phyloP scores from a whole-genome alignment of 2,797 vertebrate genomes.

The Hirundo rustica region DNA sequence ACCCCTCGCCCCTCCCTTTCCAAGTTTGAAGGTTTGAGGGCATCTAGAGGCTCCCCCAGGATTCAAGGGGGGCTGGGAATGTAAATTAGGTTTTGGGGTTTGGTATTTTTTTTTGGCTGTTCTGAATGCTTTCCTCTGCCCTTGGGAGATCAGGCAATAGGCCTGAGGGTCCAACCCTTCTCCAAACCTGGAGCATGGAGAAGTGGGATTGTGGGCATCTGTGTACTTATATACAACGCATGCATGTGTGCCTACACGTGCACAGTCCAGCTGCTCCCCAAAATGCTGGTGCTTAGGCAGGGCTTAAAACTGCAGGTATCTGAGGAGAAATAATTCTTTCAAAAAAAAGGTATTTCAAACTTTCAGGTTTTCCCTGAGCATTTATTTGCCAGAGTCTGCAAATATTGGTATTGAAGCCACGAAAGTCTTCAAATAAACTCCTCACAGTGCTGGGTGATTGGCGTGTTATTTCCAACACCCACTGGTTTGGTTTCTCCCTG shows the following conservation, averaged over 20 bases:
- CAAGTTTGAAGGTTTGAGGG: background rate
- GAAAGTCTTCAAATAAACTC: background rate
- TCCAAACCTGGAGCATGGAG: background rate
- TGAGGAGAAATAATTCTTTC: background rate
- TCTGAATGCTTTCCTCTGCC: background rate
- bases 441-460: background rate
- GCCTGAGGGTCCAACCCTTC: background rate
- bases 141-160: background rate
- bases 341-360: background rate
- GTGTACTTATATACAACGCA: fast-evolving
- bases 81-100: background rate
- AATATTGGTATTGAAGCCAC: background rate
- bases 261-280: background rate
- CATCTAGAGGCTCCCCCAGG: background rate
- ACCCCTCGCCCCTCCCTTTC: background rate
- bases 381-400: conserved; percentile 17
- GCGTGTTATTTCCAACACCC: background rate
- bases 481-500: background rate
- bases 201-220: background rate
- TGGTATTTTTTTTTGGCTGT: background rate
- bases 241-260: fast-evolving
- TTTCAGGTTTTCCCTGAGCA: background rate
- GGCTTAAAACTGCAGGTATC: background rate
- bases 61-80: background rate
- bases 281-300: background rate